Conservation (phyloP, 2,113 vertebrate genomes). For the Hemiprocne comata region DNA sequence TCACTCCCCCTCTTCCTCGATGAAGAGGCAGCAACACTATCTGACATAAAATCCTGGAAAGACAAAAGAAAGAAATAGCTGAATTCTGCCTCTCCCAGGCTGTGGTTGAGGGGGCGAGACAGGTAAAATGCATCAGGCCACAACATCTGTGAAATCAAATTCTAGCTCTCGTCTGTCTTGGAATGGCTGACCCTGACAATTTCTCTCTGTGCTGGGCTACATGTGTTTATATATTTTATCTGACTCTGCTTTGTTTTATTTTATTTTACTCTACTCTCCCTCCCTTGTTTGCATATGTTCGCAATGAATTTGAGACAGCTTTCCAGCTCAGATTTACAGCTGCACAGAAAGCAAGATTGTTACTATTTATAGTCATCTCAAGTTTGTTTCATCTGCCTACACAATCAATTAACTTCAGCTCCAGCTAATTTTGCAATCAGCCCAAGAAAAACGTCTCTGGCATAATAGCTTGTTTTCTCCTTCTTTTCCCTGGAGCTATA, state of each 20-base stretch:
- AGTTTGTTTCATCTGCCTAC: slow-evolving; percentile 70
- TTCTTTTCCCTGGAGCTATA: slow-evolving; percentile 38
- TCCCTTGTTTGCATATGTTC: not conserved
- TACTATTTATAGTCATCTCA: slow-evolving; percentile 64
- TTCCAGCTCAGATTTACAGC: slow-evolving; percentile 56
- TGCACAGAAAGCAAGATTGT: not conserved
- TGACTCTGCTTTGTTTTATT: not conserved
- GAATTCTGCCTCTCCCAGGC: not conserved
- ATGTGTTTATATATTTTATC: not conserved
- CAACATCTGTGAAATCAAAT: slow-evolving; percentile 1
- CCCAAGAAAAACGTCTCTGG: slow-evolving; percentile 58
- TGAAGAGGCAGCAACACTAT: not conserved
- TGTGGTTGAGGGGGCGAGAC: slow-evolving; percentile 23
- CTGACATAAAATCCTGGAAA: not conserved
- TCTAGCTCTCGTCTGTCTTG: not conserved
- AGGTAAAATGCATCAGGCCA: slow-evolving; percentile 33
- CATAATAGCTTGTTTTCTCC: slow-evolving; percentile 28
- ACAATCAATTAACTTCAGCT: slow-evolving; percentile 69
- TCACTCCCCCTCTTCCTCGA: not conserved
- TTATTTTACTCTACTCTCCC: not conserved
- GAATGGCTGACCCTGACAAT: not conserved
- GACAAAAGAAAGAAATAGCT: not conserved
- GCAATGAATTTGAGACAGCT: not conserved
- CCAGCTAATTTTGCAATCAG: slow-evolving; percentile 66
- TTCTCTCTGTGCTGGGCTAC: not conserved